Percentiles rank a stretch among this genome's conserved stretches.
Evolutionary conservation across 2,888 invertebrate species (phyloP).

Genomic region (Nasonovia ribisnigri): DNA sequence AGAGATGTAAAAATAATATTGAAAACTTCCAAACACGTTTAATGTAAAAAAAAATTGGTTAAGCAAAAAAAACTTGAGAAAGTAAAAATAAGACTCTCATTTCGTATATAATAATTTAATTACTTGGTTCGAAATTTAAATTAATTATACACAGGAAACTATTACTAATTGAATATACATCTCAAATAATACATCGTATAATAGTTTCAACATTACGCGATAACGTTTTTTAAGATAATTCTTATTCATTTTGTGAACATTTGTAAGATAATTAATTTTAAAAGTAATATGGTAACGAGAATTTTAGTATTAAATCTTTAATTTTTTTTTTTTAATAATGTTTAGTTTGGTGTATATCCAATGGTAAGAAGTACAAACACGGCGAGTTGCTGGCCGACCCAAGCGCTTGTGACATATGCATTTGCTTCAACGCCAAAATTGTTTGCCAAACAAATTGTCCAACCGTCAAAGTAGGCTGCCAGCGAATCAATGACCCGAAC

Average conservation of each 20-base stretch:
- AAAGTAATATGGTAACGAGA: neutral
- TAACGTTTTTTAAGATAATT: neutral
- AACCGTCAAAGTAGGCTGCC: slow-evolving; percentile 72
- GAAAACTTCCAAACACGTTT: neutral
- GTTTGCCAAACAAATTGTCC: slow-evolving; percentile 76
- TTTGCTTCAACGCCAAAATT: slow-evolving; percentile 75
- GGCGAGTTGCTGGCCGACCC: slow-evolving; percentile 73
- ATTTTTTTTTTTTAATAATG: slow-evolving; percentile 58
- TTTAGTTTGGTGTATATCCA: slow-evolving; percentile 71
- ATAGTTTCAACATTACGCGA: neutral
- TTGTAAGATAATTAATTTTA: neutral
- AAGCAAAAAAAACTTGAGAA: neutral
- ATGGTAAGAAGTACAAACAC: slow-evolving; percentile 72
- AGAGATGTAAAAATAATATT: neutral
- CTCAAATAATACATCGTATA: neutral
- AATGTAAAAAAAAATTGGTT: neutral
- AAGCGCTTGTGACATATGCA: slow-evolving; percentile 74
- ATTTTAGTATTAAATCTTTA: neutral
- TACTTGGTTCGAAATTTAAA: neutral
- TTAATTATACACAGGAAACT: neutral
- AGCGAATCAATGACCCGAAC: slow-evolving; percentile 68
- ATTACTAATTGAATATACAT: neutral
- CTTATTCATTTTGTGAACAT: neutral
- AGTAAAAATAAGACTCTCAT: neutral
- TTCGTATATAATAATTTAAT: neutral